Evolutionary conservation across 1,140 invertebrate species (phyloP).

Genomic region (Hestina assimilis): DNA sequence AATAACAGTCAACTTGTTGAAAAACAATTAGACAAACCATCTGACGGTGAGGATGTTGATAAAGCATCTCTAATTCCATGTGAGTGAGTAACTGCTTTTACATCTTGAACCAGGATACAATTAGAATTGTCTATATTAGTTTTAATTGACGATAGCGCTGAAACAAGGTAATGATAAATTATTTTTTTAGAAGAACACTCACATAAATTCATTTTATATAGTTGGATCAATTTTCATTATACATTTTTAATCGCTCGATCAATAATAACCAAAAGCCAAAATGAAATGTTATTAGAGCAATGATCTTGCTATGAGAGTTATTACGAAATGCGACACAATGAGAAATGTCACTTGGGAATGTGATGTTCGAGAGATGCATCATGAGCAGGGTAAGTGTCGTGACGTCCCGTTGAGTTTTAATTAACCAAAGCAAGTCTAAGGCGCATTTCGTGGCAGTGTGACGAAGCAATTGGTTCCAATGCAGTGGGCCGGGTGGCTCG

Average conservation of each 20-base stretch:
- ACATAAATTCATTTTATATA: not conserved
- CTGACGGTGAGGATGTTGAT: slow-evolving; percentile 85
- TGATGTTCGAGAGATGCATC: slow-evolving; percentile 45
- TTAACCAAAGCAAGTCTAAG: slow-evolving; percentile 62
- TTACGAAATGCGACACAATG: slow-evolving; percentile 53
- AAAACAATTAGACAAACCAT: slow-evolving; percentile 78
- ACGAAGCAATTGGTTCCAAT: slow-evolving; percentile 68
- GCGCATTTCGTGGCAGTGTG: slow-evolving; percentile 66
- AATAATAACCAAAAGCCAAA: slow-evolving; percentile 22
- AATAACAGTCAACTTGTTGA: no score
- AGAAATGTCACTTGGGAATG: slow-evolving; percentile 53
- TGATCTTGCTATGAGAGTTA: slow-evolving; percentile 31
- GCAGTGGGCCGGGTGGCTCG: slow-evolving; percentile 40
- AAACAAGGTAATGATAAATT: slow-evolving; percentile 61
- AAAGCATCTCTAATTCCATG: slow-evolving; percentile 85
- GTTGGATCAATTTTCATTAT: not conserved
- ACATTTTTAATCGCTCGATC: slow-evolving; percentile 19
- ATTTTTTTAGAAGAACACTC: not conserved
- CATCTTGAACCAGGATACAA: slow-evolving; percentile 93
- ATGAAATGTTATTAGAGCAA: slow-evolving; percentile 29
- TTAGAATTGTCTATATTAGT: slow-evolving; percentile 89
- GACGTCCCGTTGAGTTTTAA: slow-evolving; percentile 70
- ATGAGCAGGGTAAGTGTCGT: slow-evolving; percentile 53
- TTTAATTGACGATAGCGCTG: slow-evolving; percentile 92
- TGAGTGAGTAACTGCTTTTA: slow-evolving; percentile 91